Base-by-base conservation (phyloP, 2,797 vertebrate genomes). In the Moxostoma hubbsi region DNA sequence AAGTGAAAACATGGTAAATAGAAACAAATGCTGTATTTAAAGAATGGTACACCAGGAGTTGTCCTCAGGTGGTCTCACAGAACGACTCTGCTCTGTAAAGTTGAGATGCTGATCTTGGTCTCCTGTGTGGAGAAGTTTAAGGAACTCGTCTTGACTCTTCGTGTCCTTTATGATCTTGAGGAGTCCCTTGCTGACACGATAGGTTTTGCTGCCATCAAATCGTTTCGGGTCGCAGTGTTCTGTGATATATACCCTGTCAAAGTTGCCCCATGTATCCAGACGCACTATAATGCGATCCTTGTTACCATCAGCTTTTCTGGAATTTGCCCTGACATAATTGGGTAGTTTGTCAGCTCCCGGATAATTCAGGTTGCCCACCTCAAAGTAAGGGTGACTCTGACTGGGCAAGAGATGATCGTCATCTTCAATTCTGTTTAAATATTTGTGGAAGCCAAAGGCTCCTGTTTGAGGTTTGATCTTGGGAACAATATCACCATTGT, bases 201-300 rank as follows among this genome's bases (percentile, higher is more conserved):
- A 78, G 36, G 85, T 86, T 13, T 7, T 15, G 9, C n/a, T 13
- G 0, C 0, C 13, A 15, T n/a, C 58, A 12, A 82, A 82, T 0
- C 2, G 6, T 2, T 0, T 57, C 46, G 1, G 8, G 11, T 68
- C 50, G 0, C 0, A 43, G 64, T 86, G 85, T 47, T 84, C 66
- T 0, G 82, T 82, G 15, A 86, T n/a, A 45, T 62, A 86, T 61
- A 84, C 75, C 4, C 53, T n/a, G 2, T 68, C 75, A 0, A 84
- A 5, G 0, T 0, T 0, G 2, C 15, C 36, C 0, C 2, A 0
- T 11, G 6, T 0, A 1, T 65, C 57, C 1, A 79, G 9, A 13
- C 49, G 12, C 9, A 85, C 72, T 2, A 87, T 85, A 50, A 87
- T 55, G 16, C 85, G 85, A 15, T 87, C 86, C 10, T 10, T 84